A percentile compares a stretch with the other conserved stretches of the same genome.
phyloP scores from a whole-genome alignment of 2,797 vertebrate genomes.

The Sebastes kiyomatsui region DNA sequence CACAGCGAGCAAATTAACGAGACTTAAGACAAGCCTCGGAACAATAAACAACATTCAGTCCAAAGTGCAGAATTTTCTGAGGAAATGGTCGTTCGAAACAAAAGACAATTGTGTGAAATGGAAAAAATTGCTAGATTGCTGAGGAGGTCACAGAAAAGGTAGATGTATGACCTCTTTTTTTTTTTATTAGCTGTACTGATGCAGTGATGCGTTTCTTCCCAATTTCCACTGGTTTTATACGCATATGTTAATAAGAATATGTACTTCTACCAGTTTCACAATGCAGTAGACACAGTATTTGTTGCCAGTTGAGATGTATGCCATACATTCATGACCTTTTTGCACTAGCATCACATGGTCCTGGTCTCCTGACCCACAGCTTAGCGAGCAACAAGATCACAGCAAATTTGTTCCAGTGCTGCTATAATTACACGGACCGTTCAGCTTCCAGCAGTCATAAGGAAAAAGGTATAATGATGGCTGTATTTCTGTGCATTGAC shows the following conservation, averaged over 20 bases:
- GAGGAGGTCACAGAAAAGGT: neutral
- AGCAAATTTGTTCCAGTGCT: conserved; percentile 65
- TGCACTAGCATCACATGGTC: conserved; percentile 68
- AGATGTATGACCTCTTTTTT: neutral
- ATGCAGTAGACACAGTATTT: neutral
- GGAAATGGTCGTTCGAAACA: conserved; percentile 46
- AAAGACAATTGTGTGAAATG: conserved; percentile 58
- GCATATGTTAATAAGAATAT: neutral
- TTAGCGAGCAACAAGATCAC: conserved; percentile 55
- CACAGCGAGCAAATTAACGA: conserved; percentile 71
- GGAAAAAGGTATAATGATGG: conserved; percentile 5
- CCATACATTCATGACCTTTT: conserved; percentile 43
- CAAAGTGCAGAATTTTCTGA: conserved; percentile 22
- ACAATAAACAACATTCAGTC: conserved; percentile 73
- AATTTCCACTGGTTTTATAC: neutral
- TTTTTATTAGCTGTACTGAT: conserved; percentile 6
- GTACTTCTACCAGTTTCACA: neutral
- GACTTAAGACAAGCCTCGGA: conserved; percentile 68
- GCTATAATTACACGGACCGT: conserved; percentile 37
- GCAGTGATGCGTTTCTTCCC: neutral
- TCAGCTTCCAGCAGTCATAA: conserved; percentile 19
- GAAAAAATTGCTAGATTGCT: conserved; percentile 24
- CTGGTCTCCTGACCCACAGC: conserved; percentile 72
- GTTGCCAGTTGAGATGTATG: neutral
- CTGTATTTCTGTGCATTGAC: neutral